phyloP scores from a whole-genome alignment of 2,797 vertebrate genomes.

The Nyctibius grandis region DNA sequence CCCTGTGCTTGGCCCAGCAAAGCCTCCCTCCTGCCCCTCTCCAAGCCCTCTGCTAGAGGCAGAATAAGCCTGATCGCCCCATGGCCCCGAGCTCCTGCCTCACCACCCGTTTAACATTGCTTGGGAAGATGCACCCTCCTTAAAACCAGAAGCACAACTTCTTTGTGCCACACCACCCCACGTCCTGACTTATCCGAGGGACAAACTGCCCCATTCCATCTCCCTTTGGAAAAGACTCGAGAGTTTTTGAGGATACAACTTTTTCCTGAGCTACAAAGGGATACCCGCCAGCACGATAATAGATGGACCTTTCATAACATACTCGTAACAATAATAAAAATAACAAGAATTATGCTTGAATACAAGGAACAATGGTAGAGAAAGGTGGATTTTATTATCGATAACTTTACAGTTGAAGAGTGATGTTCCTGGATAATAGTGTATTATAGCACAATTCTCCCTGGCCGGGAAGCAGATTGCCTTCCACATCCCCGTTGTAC shows the following conservation, averaged over 20 bases:
- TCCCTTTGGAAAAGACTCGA: neutral
- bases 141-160: neutral
- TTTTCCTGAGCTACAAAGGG: neutral
- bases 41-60: neutral
- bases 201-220: neutral
- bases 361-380: neutral
- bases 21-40: neutral
- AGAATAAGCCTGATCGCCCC: neutral
- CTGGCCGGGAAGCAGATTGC: neutral
- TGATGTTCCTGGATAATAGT: neutral
- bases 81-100: neutral
- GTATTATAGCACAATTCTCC: neutral
- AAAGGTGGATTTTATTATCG: neutral
- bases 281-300: neutral
- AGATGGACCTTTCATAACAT: neutral
- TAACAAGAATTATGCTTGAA: neutral
- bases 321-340: neutral
- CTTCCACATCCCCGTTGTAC: neutral
- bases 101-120: too few relatives aligned
- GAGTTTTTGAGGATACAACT: neutral
- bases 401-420: neutral
- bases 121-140: neutral
- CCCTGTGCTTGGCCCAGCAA: neutral
- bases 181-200: neutral
- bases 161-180: neutral